These are phyloP conservation scores for Dendrocincla tyrannina DNA, from an alignment of 2,797 vertebrate species.

Conservation along the genomic window DNA sequence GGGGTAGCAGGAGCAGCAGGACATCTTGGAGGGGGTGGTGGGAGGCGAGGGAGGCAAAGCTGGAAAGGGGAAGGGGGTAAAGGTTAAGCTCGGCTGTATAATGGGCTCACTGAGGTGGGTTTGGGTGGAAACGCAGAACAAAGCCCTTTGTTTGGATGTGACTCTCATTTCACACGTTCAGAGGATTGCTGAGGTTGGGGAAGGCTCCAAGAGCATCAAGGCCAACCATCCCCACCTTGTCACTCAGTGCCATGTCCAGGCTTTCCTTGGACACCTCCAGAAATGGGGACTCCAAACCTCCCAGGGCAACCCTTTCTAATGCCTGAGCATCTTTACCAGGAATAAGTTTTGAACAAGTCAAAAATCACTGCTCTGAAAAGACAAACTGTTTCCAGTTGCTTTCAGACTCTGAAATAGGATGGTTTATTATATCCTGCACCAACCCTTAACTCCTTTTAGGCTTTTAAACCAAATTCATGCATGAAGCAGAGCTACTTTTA, in stretches of 20 bases:
- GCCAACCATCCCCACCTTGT: too few relatives aligned
- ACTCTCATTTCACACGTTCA: fast-evolving
- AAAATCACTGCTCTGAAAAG: background rate
- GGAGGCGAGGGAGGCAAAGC: background rate
- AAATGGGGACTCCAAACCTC: background rate
- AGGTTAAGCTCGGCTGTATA: background rate
- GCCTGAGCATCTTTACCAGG: background rate
- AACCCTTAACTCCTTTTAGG: background rate
- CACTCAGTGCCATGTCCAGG: background rate
- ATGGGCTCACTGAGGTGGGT: background rate
- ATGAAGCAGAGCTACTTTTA: background rate
- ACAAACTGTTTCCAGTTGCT: background rate
- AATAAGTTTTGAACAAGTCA: background rate
- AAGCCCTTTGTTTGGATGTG: fast-evolving
- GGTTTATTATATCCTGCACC: background rate
- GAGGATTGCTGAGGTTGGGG: fast-evolving
- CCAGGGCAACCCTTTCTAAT: background rate
- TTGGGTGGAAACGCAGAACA: background rate
- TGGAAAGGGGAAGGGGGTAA: background rate
- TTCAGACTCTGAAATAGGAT: background rate
- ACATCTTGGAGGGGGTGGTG: background rate
- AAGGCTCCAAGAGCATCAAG: background rate
- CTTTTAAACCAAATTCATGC: background rate
- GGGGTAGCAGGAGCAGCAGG: background rate
- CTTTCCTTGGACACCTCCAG: background rate